phyloP scores from a whole-genome alignment of 2,888 invertebrate species.

The Nebria brevicollis region DNA sequence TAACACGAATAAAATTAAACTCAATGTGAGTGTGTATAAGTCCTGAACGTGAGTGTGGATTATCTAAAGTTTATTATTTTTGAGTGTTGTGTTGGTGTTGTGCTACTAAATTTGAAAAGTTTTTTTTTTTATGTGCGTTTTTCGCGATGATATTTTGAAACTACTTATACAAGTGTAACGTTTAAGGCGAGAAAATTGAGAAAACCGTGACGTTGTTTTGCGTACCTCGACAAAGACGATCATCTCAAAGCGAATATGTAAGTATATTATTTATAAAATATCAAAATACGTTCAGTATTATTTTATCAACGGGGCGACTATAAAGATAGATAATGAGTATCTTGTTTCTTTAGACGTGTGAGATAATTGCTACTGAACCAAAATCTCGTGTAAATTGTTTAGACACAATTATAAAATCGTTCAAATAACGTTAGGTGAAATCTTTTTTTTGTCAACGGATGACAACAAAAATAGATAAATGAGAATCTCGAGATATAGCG shows the following conservation, averaged over 20 bases:
- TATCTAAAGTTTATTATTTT: neutral
- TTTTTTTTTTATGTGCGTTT: conserved; percentile 11
- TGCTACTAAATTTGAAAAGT: conserved; percentile 16
- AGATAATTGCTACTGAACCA: no score
- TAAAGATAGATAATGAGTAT: no score
- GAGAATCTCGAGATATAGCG: neutral
- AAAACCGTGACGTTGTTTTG: conserved; percentile 67
- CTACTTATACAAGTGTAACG: neutral
- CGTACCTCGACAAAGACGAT: conserved; percentile 70
- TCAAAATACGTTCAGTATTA: no score
- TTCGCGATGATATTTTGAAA: neutral
- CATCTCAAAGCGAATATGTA: conserved; percentile 68
- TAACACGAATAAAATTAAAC: neutral
- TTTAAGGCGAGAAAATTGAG: conserved; percentile 8
- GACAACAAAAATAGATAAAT: neutral
- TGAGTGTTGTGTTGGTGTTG: conserved; percentile 24
- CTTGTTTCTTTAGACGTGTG: no score
- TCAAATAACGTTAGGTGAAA: conserved; percentile 13
- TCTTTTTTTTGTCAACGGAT: neutral
- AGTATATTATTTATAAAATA: conserved; percentile 54
- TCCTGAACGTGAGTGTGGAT: neutral
- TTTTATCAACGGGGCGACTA: no score
- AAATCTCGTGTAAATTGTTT: no score
- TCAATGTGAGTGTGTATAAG: neutral
- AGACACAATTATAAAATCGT: conserved; percentile 18